Base-by-base conservation (phyloP, 2,797 vertebrate genomes). In the Gambelia wislizenii region DNA sequence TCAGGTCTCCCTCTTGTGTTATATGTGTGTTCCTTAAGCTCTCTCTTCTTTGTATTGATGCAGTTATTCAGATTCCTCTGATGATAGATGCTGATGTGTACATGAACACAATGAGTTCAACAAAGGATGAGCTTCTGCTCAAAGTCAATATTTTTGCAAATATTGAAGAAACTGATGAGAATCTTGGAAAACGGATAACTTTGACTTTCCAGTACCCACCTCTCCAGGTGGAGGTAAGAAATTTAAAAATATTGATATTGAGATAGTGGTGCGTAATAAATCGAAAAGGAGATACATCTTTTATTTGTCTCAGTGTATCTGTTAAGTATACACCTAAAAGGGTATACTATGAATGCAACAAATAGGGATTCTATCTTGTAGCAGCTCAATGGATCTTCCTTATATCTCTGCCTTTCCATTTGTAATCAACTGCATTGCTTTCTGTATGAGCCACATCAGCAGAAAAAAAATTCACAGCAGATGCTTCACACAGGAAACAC, bases 181-280 rank as follows among this genome's bases (percentile, higher is more conserved):
- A 91, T 49, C 84, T 94, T 30, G 92, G 93, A 8, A 93, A 96
- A 44, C 92, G 95, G 33, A 22, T 9, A 0, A 76, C 84, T 0
- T 87, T 93, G 90, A 85, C 54, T 8, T 97, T 97, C 0, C 70
- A 89, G 36, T 97, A 96, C 18, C 95, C 96, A 0, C 89, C 94
- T 74, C 94, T 97, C 90, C 94, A 56, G 0, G 6, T 96, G 22
- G 95, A 97, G 95, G 97, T 97, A 93, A 96, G 81, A 72, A 0
- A 0, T 67, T 85, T 83, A 74, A 39, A 20, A 76, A n/a, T 33
- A 44, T 49, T 22, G 5, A 64, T 8, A 64, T 9, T 27, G 20
- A 64, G 61, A 30, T 64, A 25, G 61, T 64, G 25, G 25, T 64
- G 22, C 25, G 30, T 64, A 25, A 27, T 27, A 64, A 64, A 67